Percentiles rank a stretch among this genome's conserved stretches.
Conservation (phyloP, 1,140 invertebrate genomes). For the Pteromalus puparum region DNA sequence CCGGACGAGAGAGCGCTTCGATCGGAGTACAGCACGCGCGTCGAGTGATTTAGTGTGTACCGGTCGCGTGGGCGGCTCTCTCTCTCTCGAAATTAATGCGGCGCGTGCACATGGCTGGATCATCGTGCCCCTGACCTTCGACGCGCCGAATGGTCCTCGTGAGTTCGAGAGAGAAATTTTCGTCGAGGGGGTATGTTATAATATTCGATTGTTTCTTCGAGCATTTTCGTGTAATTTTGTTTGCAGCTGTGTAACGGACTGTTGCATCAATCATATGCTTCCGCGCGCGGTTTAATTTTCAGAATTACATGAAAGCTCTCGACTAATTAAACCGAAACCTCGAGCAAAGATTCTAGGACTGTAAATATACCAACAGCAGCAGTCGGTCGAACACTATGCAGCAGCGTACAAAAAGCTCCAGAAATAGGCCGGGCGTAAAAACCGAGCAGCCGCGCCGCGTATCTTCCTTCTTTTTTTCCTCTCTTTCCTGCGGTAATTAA, state of each 20-base stretch:
- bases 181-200: not conserved
- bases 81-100: not conserved
- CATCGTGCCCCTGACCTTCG: not conserved
- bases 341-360: no score
- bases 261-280: no score
- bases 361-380: no score
- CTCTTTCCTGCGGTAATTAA: slow-evolving; percentile 9
- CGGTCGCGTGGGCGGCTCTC: not conserved
- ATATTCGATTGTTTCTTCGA: not conserved
- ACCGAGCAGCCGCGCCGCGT: not conserved
- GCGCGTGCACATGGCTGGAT: not conserved
- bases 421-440: not conserved
- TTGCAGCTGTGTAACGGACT: no score
- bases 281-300: no score
- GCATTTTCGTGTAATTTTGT: no score
- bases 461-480: not conserved
- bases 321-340: no score
- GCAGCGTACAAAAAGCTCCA: not conserved
- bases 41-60: not conserved
- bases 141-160: not conserved
- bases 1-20: not conserved
- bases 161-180: not conserved
- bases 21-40: not conserved
- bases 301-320: no score
- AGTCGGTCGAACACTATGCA: not conserved